Conservation (phyloP, 2,113 vertebrate genomes). For the Eubucco bourcierii region DNA sequence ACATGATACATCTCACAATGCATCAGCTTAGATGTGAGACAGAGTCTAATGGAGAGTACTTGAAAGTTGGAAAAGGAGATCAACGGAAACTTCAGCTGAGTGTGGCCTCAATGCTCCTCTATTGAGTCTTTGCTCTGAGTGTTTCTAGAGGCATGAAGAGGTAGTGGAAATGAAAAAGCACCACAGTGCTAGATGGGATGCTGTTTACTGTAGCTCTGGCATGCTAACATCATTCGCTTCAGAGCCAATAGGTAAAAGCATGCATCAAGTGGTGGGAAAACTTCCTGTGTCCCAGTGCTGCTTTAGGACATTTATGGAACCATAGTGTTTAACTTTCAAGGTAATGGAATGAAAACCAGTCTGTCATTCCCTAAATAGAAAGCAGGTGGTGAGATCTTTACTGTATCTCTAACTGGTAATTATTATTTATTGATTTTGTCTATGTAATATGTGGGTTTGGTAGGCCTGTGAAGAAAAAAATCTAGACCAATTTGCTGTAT, state of each 20-base stretch:
- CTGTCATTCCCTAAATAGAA: constrained; percentile 30
- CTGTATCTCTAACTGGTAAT: constrained; percentile 33
- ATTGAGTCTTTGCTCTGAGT: neutral
- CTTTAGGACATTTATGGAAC: neutral
- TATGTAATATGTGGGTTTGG: constrained; percentile 30
- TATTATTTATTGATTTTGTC: constrained; percentile 63
- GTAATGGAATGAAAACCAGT: constrained; percentile 9
- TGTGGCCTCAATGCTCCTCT: neutral
- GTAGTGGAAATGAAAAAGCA: neutral
- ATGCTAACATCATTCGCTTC: neutral
- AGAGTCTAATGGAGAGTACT: neutral
- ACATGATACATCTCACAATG: neutral
- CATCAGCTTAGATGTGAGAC: neutral
- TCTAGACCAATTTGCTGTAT: constrained; percentile 36
- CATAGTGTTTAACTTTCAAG: constrained; percentile 16
- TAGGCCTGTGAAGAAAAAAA: constrained; percentile 54
- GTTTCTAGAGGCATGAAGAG: constrained; percentile 1
- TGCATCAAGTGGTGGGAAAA: neutral
- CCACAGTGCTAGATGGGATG: neutral
- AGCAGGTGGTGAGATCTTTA: constrained; percentile 18
- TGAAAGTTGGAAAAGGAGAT: neutral
- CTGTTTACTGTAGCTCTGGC: neutral
- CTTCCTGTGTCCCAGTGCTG: constrained; percentile 11
- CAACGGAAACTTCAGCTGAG: neutral
- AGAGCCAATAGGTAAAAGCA: neutral